A percentile compares a stretch with the other conserved stretches of the same genome.
Conservation (phyloP, 2,797 vertebrate genomes). For the Mionectes olivaceus region DNA sequence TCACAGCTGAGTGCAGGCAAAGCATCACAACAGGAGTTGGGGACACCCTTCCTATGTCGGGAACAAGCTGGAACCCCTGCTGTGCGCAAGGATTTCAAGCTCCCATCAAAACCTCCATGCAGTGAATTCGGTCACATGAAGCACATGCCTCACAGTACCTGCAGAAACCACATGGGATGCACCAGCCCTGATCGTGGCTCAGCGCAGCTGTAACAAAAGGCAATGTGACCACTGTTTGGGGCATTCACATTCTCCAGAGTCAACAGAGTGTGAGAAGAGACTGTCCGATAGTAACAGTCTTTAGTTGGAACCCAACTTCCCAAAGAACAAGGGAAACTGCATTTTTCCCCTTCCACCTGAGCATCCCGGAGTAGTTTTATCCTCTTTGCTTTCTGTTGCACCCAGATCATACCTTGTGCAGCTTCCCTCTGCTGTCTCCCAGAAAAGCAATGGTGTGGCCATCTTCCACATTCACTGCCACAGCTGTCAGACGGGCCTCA, state of each 20-base stretch:
- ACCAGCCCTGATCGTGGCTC: neutral
- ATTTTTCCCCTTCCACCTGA: neutral
- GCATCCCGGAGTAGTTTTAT: neutral
- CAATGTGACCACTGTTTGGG: fast-evolving
- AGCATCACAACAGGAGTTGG: neutral
- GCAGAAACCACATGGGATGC: fast-evolving
- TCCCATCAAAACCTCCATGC: neutral
- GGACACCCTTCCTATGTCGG: fast-evolving
- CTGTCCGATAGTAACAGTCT: fast-evolving
- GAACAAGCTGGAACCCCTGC: neutral
- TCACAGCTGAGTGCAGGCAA: neutral
- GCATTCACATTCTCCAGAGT: neutral
- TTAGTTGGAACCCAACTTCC: neutral
- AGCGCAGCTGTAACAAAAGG: neutral
- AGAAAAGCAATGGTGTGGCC: slow-evolving; percentile 92
- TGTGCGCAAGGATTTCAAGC: neutral
- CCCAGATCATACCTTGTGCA: slow-evolving; percentile 87
- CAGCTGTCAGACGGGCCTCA: slow-evolving; percentile 89
- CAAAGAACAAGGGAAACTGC: neutral
- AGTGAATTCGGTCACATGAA: neutral
- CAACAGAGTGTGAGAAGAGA: neutral
- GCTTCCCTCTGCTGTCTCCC: slow-evolving; percentile 91
- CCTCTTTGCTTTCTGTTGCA: neutral
- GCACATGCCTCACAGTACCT: neutral
- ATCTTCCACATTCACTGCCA: slow-evolving; percentile 87